Percentiles rank a stretch among this genome's conserved stretches.
phyloP scores from a whole-genome alignment of 2,113 vertebrate species.

The Scomber japonicus region DNA sequence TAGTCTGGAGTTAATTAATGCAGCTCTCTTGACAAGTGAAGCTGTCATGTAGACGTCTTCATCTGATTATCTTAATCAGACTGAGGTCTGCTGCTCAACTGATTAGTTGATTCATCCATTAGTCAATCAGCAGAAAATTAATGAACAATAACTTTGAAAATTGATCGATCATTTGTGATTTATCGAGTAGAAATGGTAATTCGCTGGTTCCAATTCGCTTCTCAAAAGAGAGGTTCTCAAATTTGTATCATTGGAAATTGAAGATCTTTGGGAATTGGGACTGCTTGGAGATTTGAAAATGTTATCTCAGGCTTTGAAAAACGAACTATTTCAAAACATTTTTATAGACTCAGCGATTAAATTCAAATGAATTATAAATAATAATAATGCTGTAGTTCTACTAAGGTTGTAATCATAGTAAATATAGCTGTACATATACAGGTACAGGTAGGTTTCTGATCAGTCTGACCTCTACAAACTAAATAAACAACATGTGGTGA shows the following conservation, averaged over 20 bases:
- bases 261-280: not conserved
- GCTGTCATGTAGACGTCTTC: slow-evolving; percentile 41
- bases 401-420: not conserved
- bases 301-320: not conserved
- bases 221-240: not conserved
- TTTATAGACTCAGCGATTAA: not conserved
- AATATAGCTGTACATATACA: not conserved
- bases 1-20: slow-evolving; percentile 52
- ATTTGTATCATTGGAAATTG: not conserved
- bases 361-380: too few species aligned
- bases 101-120: not conserved
- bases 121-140: not conserved
- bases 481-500: not conserved
- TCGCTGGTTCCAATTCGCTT: not conserved
- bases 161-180: not conserved
- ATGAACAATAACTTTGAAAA: not conserved
- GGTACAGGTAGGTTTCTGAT: not conserved
- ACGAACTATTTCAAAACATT: not conserved
- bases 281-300: not conserved
- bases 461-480: not conserved
- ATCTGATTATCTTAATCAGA: slow-evolving; percentile 20
- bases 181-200: not conserved
- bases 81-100: not conserved
- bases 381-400: too few species aligned
- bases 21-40: slow-evolving; percentile 32